Conservation (phyloP, 1,140 invertebrate genomes). For the Elysia chlorotica region DNA sequence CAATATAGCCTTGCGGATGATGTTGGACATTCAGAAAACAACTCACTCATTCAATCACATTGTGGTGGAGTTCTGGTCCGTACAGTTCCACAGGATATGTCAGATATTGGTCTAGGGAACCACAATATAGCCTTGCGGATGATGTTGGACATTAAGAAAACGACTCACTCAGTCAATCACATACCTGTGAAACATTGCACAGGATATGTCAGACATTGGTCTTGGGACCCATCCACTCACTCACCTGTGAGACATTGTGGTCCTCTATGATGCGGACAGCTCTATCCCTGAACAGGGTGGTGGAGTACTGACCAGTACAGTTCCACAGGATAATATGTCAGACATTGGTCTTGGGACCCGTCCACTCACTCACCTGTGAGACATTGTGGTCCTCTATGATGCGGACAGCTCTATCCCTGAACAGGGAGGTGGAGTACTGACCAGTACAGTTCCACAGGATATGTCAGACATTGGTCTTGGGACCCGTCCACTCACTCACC, state of each 20-base stretch:
- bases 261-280: constrained; percentile 44
- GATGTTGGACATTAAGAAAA: no score
- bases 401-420: constrained; percentile 40
- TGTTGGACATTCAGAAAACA: constrained; percentile 44
- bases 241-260: constrained; percentile 42
- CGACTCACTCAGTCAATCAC: no score
- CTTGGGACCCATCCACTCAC: no score
- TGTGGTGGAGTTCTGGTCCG: constrained; percentile 58
- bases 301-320: constrained; percentile 57
- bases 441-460: constrained; percentile 51
- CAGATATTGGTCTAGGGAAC: no score
- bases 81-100: constrained; percentile 37
- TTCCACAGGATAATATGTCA: constrained; percentile 33
- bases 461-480: no score
- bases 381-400: constrained; percentile 50
- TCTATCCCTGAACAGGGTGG: constrained; percentile 47
- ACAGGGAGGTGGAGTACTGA: constrained; percentile 58
- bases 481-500: no score
- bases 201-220: no score
- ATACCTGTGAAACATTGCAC: no score
- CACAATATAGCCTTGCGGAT: no score
- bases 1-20: constrained; percentile 34
- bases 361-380: no score
- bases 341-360: no score
- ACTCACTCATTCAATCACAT: constrained; percentile 44